Conservation (phyloP, 37 sponge, comb jelly and placozoan species). For the Beroe ovata region DNA sequence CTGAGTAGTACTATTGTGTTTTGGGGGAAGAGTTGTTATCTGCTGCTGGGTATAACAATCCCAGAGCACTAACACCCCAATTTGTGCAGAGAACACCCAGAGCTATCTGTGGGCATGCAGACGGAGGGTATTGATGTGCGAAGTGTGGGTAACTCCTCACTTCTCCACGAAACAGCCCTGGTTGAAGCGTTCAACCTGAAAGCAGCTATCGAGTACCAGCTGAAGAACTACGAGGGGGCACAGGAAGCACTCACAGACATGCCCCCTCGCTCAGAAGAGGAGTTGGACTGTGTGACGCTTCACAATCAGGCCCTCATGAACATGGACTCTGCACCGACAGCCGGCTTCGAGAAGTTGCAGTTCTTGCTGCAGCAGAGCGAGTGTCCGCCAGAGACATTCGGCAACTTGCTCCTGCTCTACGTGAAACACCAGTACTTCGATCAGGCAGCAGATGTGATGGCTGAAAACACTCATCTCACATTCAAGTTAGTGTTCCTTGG, state of each 20-base stretch:
- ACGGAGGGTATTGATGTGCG: slow-evolving; percentile 93
- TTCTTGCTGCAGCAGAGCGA: slow-evolving; percentile 92
- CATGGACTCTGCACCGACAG: slow-evolving; percentile 87
- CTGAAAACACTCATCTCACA: slow-evolving; percentile 91
- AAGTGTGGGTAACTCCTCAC: slow-evolving; percentile 92
- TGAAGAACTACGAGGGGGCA: slow-evolving; percentile 94
- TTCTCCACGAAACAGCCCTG: slow-evolving; percentile 92
- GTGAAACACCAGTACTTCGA: slow-evolving; percentile 93
- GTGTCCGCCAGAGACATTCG: slow-evolving; percentile 94
- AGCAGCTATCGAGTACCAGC: slow-evolving; percentile 96
- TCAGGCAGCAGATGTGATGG: slow-evolving; percentile 98
- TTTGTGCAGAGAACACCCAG: slow-evolving; percentile 70
- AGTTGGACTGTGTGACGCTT: slow-evolving; percentile 91
- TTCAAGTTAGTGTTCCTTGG: slow-evolving; percentile 79
- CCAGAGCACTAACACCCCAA: too few relatives aligned
- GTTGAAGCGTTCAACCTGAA: slow-evolving; percentile 96
- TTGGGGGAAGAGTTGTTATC: too few relatives aligned
- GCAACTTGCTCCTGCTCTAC: slow-evolving; percentile 93
- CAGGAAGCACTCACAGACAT: slow-evolving; percentile 95
- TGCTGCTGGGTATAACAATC: too few relatives aligned
- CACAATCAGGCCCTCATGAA: slow-evolving; percentile 96
- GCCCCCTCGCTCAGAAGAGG: slow-evolving; percentile 96
- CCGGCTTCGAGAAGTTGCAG: slow-evolving; percentile 98
- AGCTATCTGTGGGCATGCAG: slow-evolving; percentile 92
- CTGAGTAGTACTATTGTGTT: too few relatives aligned